These are phyloP conservation scores for Triplophysa dalaica DNA, from an alignment of 2,113 vertebrate species.

Conservation along the genomic window DNA sequence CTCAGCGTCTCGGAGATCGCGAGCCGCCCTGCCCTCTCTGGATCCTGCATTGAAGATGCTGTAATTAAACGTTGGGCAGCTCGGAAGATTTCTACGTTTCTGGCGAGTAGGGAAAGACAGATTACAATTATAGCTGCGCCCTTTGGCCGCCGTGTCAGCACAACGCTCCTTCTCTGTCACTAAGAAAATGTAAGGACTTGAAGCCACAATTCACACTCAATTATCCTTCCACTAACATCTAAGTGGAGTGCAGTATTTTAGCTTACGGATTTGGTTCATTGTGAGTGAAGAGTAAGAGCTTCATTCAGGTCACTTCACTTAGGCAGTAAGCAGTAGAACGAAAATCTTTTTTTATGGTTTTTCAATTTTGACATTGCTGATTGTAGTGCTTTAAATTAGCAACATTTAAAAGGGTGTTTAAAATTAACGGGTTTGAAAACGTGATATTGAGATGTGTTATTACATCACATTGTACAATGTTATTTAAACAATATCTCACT, in stretches of 20 bases:
- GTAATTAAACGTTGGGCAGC: constrained; percentile 75
- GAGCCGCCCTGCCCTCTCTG: constrained; percentile 55
- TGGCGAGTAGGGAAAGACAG: constrained; percentile 65
- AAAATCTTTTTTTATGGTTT: no score
- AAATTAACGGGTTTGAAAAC: no score
- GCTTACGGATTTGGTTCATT: background rate
- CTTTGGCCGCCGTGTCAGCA: constrained; percentile 70
- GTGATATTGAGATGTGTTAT: no score
- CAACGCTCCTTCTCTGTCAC: constrained; percentile 60
- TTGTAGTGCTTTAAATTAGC: no score
- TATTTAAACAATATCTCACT: no score
- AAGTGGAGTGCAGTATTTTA: constrained; percentile 26
- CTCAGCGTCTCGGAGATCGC: constrained; percentile 44
- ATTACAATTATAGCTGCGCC: constrained; percentile 71
- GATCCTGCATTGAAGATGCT: constrained; percentile 66
- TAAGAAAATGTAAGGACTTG: constrained; percentile 39
- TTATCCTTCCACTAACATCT: constrained; percentile 36
- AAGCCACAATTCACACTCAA: constrained; percentile 29
- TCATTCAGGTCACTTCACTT: no score
- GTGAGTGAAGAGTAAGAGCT: background rate
- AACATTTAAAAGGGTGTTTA: no score
- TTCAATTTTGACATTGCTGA: background rate
- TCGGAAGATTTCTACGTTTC: constrained; percentile 67
- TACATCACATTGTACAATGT: no score
- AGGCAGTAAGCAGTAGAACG: no score